Base-by-base conservation (phyloP, 1,140 invertebrate species). In the Lasaia peninsularis region DNA sequence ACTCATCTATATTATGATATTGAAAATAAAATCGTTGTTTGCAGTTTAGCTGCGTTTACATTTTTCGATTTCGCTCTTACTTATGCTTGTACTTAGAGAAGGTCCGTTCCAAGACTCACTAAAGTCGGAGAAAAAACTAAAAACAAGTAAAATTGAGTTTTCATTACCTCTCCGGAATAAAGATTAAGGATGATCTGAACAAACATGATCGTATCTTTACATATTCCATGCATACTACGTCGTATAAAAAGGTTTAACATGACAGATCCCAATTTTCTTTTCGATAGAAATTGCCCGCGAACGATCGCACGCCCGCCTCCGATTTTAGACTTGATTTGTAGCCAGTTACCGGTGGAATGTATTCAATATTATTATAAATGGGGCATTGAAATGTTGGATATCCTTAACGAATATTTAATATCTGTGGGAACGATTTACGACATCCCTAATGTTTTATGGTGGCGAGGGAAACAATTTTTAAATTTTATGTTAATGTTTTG, bases 391-490 rank as follows among this genome's bases (percentile, higher is more conserved):
- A 57, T 55, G 60, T 54, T 60, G 52, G 28, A 60, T 55, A 44
- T 52, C 55, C 60, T 67, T 67, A 67, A 67, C 64, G 64, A 63
- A 67, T 67, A 67, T 67, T 63, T 67, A 63, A 63, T 58, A 67
- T 62, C 63, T 33, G 37, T 52, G 35, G 48, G 54, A 31, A 49
- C 52, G 60, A 65, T 65, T 65, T 65, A 65, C 56, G 44, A 34
- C 57, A 53, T 48, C 40, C 52, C 24, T 24, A 28, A 20, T 16
- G 48, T 16, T 56, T 40, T 48, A 37, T 44, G 40, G 16, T 44
- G 18, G 40, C 14, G 7, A 10, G 40, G 40, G 18, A 18, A 44
- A 44, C 40, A 16, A 44, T 44, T 44, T 44, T 44, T n/a, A 44
- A 44, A 44, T 18, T 20, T 20, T 44, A 20, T 44, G 18, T 44